Evolutionary conservation across 2,888 invertebrate genomes (phyloP), one percentile per base, ranked within the genome.

Genomic region (Horisme vitalbata): DNA sequence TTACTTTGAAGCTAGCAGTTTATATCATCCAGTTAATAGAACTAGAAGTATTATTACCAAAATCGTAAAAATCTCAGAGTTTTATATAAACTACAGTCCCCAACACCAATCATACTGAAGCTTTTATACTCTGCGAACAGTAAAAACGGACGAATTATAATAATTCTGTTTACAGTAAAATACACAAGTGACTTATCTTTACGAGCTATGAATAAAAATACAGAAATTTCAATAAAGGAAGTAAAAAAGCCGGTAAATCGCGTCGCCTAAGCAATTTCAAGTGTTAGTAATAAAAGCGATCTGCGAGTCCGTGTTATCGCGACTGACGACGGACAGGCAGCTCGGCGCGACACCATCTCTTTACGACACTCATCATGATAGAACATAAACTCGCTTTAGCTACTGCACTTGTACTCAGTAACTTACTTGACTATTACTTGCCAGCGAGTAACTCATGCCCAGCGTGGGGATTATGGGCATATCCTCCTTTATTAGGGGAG

Each of bases 361-460:
- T 45, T 39, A 38, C 43, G 43, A 49, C 38, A 24, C 35, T 46
- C 52, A 39, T 52, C 33, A 52, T 43, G 49, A 45, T 31, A 41
- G 24, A 26, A 23, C 44, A 47, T 41, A 50, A 52, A 52, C 21
- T 27, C n/a, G 41, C 4, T 33, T 33, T 11, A 37, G 38, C 24
- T 15, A n/a, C 12, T 12, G 12, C 14, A 7, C 12, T 21, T 6
- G 12, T n/a, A 23, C n/a, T 18, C 6, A 18, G n/a, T n/a, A n/a
- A n/a, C n/a, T n/a, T n/a, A n/a, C n/a, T n/a, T n/a, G n/a, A n/a
- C n/a, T n/a, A n/a, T n/a, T n/a, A n/a, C n/a, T n/a, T n/a, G n/a
- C n/a, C n/a, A n/a, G n/a, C n/a, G n/a, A n/a, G n/a, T n/a, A n/a
- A n/a, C n/a, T n/a, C n/a, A n/a, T n/a, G n/a, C n/a, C n/a, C n/a